Conservation (phyloP, 2,797 vertebrate species). For the Melanotaenia trifasciata region DNA sequence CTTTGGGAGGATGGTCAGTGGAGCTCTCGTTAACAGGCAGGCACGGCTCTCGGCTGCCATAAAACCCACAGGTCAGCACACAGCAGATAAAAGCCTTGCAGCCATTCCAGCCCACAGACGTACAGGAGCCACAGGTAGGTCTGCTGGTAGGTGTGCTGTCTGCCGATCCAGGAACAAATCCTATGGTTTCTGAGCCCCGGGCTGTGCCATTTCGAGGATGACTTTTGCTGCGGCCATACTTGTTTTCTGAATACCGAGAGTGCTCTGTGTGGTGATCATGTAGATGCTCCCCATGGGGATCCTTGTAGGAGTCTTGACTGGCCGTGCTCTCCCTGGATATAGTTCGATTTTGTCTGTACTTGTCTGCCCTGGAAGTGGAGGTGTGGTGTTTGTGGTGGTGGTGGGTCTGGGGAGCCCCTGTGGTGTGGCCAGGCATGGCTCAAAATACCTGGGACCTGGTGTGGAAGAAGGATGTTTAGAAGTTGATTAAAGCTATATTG, state of each 20-base stretch:
- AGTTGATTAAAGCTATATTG: not conserved
- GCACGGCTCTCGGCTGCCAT: conserved; percentile 86
- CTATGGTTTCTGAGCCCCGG: conserved; percentile 88
- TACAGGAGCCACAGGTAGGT: conserved; percentile 86
- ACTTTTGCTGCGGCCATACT: conserved; percentile 66
- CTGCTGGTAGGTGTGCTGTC: conserved; percentile 76
- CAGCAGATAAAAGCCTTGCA: conserved; percentile 92
- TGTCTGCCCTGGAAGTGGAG: conserved; percentile 67
- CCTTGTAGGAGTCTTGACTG: conserved; percentile 82
- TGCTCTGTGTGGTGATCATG: conserved; percentile 51
- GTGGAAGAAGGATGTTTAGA: conserved; percentile 25
- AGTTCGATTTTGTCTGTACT: conserved; percentile 68
- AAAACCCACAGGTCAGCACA: conserved; percentile 92
- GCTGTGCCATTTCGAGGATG: conserved; percentile 79
- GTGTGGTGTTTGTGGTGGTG: conserved; percentile 66
- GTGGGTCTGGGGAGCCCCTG: conserved; percentile 79
- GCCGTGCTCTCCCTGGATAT: conserved; percentile 66
- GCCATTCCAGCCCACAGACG: conserved; percentile 89
- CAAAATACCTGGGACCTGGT: conserved; percentile 83
- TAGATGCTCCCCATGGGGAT: conserved; percentile 60
- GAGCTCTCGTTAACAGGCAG: conserved; percentile 84
- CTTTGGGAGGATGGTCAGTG: conserved; percentile 81
- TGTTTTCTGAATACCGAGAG: conserved; percentile 61
- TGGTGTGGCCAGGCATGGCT: conserved; percentile 92
- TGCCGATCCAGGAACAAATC: conserved; percentile 91